These are phyloP conservation scores for Osmoderma eremita DNA, from an alignment of 2,888 invertebrate species.

Conservation along the genomic window DNA sequence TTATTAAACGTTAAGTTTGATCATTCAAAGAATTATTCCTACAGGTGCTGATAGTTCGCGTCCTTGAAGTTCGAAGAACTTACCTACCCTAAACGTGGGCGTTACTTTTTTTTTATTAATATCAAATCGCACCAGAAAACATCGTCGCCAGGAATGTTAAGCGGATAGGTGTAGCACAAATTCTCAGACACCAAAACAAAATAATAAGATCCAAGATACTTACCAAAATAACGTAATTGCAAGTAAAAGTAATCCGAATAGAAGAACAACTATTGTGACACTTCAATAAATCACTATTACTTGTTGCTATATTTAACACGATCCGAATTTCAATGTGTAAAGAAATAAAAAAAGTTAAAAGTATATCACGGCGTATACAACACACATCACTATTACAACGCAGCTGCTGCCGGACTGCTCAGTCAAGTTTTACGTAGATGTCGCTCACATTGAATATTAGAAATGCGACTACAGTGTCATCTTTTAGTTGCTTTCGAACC, in stretches of 20 bases:
- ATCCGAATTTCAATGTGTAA: slow-evolving; percentile 22
- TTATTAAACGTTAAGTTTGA: slow-evolving; percentile 6
- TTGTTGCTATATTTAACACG: slow-evolving; percentile 32
- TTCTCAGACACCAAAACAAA: slow-evolving; percentile 29
- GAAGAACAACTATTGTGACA: slow-evolving; percentile 3
- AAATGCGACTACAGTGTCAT: background rate
- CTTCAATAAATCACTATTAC: slow-evolving; percentile 31
- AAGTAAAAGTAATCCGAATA: slow-evolving; percentile 24
- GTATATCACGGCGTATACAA: slow-evolving; percentile 25
- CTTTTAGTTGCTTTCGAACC: background rate
- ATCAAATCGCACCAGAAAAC: slow-evolving; percentile 17
- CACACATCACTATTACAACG: slow-evolving; percentile 31
- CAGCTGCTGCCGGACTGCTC: slow-evolving; percentile 14
- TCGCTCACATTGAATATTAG: slow-evolving; percentile 7
- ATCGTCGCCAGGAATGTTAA: background rate
- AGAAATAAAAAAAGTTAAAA: slow-evolving; percentile 17
- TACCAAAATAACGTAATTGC: slow-evolving; percentile 28
- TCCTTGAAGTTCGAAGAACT: slow-evolving; percentile 52
- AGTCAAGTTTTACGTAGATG: slow-evolving; percentile 4
- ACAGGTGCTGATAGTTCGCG: slow-evolving; percentile 52
- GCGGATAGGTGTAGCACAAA: slow-evolving; percentile 12
- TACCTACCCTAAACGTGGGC: slow-evolving; percentile 52
- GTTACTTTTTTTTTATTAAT: slow-evolving; percentile 37
- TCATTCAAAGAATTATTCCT: slow-evolving; percentile 48
- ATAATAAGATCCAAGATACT: slow-evolving; percentile 27